Conservation (phyloP, 2,888 invertebrate genomes). For the Dasysyrphus tricinctus region DNA sequence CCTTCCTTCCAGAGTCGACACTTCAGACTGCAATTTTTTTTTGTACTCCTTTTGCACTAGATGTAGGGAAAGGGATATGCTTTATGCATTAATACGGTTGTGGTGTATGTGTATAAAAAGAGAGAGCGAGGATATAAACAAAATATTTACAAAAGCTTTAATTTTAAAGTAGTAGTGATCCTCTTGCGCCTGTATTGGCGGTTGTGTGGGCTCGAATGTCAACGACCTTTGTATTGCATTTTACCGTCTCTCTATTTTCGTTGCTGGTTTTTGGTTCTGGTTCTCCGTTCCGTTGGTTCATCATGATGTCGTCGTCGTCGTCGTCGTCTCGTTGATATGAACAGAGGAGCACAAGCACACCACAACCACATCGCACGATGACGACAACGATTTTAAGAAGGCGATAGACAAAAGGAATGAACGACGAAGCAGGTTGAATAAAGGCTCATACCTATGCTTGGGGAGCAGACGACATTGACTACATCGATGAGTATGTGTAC, state of each 20-base stretch:
- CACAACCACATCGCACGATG: conserved; percentile 37
- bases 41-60: neutral
- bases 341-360: conserved; percentile 14
- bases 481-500: conserved; percentile 52
- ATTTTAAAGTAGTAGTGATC: conserved; percentile 58
- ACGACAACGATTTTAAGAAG: conserved; percentile 69
- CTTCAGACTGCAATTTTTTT: conserved; percentile 15
- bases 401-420: conserved; percentile 69
- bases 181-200: conserved; percentile 58
- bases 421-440: conserved; percentile 68
- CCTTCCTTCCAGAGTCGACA: conserved; percentile 11
- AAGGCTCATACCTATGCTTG: conserved; percentile 59
- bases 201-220: conserved; percentile 71
- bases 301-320: conserved; percentile 5
- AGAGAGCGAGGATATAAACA: conserved; percentile 40
- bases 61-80: neutral
- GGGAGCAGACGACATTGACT: conserved; percentile 73
- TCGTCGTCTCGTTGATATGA: conserved; percentile 52
- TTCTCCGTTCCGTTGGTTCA: conserved; percentile 4
- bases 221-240: conserved; percentile 73
- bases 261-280: conserved; percentile 31
- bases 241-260: conserved; percentile 68
- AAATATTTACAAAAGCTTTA: conserved; percentile 58
- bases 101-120: conserved; percentile 16
- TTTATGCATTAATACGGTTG: conserved; percentile 1